phyloP scores from a whole-genome alignment of 2,888 invertebrate species.

The Andricus quercusramuli region DNA sequence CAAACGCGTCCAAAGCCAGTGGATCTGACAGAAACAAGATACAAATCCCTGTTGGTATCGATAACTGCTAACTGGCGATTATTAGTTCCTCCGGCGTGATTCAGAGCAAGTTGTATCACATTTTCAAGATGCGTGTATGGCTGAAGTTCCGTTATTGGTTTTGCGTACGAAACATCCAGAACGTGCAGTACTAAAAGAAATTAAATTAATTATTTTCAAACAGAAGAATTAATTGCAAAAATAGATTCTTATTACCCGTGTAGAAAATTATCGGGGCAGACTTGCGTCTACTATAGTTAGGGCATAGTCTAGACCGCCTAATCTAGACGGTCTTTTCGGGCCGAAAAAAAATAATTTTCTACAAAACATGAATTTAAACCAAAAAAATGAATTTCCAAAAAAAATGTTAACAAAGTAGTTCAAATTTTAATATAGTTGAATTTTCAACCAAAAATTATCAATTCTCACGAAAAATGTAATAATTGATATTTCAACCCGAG shows the following conservation, averaged over 20 bases:
- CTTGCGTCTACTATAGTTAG: too few relatives aligned
- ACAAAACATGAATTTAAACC: too few relatives aligned
- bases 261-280: too few relatives aligned
- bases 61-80: slow-evolving; percentile 93
- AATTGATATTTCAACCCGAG: too few relatives aligned
- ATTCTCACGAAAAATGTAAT: too few relatives aligned
- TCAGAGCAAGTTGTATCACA: slow-evolving; percentile 90
- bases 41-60: slow-evolving; percentile 93
- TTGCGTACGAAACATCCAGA: slow-evolving; percentile 89
- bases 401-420: too few relatives aligned
- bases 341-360: too few relatives aligned
- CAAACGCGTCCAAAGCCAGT: slow-evolving; percentile 74
- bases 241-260: background rate
- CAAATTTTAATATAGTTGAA: too few relatives aligned
- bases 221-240: slow-evolving; percentile 34
- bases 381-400: too few relatives aligned
- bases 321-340: too few relatives aligned
- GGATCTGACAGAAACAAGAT: slow-evolving; percentile 87
- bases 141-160: slow-evolving; percentile 87
- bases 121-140: slow-evolving; percentile 88
- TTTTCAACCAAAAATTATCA: too few relatives aligned
- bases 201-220: background rate
- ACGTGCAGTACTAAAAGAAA: slow-evolving; percentile 86
- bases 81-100: slow-evolving; percentile 88
- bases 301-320: too few relatives aligned